Base-by-base conservation (phyloP, 30 jellyfish, hydroid and myxozoan species). In the Sanderia malayensis region DNA sequence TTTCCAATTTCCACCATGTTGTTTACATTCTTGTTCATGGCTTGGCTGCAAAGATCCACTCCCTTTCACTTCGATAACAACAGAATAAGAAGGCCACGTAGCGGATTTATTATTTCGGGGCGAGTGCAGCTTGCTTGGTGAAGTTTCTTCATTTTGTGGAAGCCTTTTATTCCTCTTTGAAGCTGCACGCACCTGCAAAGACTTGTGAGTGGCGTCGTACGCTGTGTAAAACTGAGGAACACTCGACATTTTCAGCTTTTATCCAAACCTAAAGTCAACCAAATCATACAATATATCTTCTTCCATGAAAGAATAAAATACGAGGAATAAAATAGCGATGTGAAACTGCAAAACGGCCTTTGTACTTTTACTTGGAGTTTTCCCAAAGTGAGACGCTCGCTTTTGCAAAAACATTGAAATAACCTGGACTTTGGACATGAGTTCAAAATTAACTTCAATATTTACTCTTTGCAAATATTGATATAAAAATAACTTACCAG, bases 171-270 rank as follows among this genome's bases (percentile, higher is more conserved):
- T 29, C 24, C 21, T 59, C 45, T 11, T 59, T n/a, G 71, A 8
- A 2, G 44, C 46, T 59, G 44, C 9, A n/a, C 71, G 46, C 45
- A 2, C 71, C 19, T 23, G 46, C 25, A 23, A 11, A 59, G 46
- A 25, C 21, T 59, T 59, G 46, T 62, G 46, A 2, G 74, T 29
- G 23, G 74, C 74, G 30, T 62, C 74, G 55, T 29, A 62, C 26
- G 74, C 74, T 1, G 49, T 41, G 22, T 11, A 26, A 31, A 62
- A 62, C 55, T 62, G 74, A 18, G 49, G 30, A 23, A 31, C 57
- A 29, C 58, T 11, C 46, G 74, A 26, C 74, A 62, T 62, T 9
- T 29, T 62, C 49, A 2, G 32, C 7, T 22, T 58, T 7, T 13
- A n/a, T n/a, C n/a, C n/a, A n/a, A n/a, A n/a, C n/a, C n/a, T n/a